These are phyloP conservation scores for Anolis apletophallus DNA, from an alignment of 2,797 vertebrate genomes.

Conservation along the genomic window DNA sequence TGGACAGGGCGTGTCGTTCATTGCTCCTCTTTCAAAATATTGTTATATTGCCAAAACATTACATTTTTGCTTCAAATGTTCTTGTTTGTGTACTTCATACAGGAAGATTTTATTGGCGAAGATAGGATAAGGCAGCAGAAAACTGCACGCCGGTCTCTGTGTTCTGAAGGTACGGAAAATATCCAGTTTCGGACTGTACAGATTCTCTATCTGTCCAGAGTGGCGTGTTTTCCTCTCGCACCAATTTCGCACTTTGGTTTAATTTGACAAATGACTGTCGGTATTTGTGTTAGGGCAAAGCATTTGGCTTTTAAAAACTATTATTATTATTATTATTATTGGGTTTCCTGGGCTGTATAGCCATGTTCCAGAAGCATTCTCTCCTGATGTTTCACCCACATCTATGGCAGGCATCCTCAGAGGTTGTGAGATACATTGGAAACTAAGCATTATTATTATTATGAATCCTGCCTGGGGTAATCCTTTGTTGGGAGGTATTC, in stretches of 20 bases:
- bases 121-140: slow-evolving; percentile 52
- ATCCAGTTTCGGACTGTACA: too few species aligned
- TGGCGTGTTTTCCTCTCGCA: too few species aligned
- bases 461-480: too few species aligned
- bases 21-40: background rate
- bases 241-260: background rate
- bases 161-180: slow-evolving; percentile 69
- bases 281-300: background rate
- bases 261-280: background rate
- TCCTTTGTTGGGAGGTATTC: too few species aligned
- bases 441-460: too few species aligned
- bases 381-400: too few species aligned
- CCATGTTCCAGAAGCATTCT: too few species aligned
- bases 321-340: too few species aligned
- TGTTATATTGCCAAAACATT: background rate
- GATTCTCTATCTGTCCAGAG: too few species aligned
- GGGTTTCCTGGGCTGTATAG: too few species aligned
- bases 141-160: slow-evolving; percentile 32
- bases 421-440: too few species aligned
- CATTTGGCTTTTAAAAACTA: background rate
- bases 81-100: slow-evolving; percentile 45
- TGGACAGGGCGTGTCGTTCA: background rate
- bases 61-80: background rate
- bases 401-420: too few species aligned
- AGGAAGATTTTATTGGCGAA: slow-evolving; percentile 70